Evolutionary conservation across 2,113 vertebrate genomes (phyloP), one percentile per base, ranked within the genome.

Genomic region (Hippocampus comes): DNA sequence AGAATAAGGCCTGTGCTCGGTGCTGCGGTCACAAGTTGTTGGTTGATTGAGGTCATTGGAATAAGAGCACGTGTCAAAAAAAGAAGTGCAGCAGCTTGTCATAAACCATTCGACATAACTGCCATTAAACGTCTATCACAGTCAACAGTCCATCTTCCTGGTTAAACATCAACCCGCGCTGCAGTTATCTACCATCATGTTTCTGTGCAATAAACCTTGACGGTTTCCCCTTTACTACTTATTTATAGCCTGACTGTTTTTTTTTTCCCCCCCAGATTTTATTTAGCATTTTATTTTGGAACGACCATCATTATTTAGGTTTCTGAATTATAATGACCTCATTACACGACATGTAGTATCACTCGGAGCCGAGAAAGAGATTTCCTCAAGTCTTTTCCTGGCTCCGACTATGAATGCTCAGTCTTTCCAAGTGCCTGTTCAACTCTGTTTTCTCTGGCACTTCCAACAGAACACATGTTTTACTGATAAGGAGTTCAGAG

Each of bases 371-470:
- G 34, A 41, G 9, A 49, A 75, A 63, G 20, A 57, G 69, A 63
- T 64, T 71, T 63, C 46, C 60, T 72, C 71, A 34, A 65, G 15
- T 75, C 71, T 70, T 78, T 84, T 84, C 83, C 68, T 85, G 34
- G 63, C 71, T 78, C 34, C 20, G 42, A 57, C 59, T 63, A 21
- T 59, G 59, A 59, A 72, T 72, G 78, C 76, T 78, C 38, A 76
- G 78, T 74, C 61, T 75, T 67, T 72, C 34, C 75, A 79, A 81
- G 80, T 73, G 34, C 53, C 41, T 63, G 67, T 68, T 34, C 59
- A 61, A 61, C 15, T 46, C 63, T 85, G 74, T 76, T 83, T 81
- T 73, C 69, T 73, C 73, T 79, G 80, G 78, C 73, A 20, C 70
- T 23, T 30, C 46, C 21, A 55, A 14, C 7, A 63, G 70, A 72